A percentile compares a stretch with the other conserved stretches of the same genome.
Evolutionary conservation across 2,888 invertebrate species (phyloP).

Genomic region (Cephus pulcher): DNA sequence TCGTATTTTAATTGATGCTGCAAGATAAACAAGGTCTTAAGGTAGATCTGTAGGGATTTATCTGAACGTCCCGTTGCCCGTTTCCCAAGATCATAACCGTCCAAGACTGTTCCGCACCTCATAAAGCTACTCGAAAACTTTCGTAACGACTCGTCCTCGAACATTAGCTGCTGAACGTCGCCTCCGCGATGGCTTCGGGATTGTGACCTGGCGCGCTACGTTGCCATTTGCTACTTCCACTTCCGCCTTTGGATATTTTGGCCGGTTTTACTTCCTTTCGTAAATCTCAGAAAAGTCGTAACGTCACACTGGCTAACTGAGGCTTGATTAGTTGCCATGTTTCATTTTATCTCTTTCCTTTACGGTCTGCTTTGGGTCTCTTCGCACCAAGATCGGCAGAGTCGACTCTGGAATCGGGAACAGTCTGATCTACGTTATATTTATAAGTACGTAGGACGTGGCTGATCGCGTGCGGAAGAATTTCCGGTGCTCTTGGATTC

Average conservation of each 20-base stretch:
- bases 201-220: background rate
- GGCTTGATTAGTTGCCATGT: background rate
- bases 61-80: background rate
- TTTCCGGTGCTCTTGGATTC: no score
- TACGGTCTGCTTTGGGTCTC: background rate
- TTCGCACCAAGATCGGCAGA: background rate
- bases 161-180: background rate
- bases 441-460: background rate
- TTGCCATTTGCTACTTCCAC: background rate
- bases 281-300: background rate
- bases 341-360: background rate
- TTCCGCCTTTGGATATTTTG: background rate
- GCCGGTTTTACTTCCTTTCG: background rate
- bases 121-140: slow-evolving; percentile 9
- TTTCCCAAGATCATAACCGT: slow-evolving; percentile 7
- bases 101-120: slow-evolving; percentile 8
- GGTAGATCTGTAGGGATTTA: background rate
- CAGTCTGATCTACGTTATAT: background rate
- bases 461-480: no score
- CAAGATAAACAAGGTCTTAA: background rate
- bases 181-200: background rate
- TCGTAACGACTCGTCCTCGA: slow-evolving; percentile 1
- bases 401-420: background rate
- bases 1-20: background rate
- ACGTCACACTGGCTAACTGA: background rate